phyloP scores from a whole-genome alignment of 1,140 invertebrate genomes.

The Heliconius eleuchia region DNA sequence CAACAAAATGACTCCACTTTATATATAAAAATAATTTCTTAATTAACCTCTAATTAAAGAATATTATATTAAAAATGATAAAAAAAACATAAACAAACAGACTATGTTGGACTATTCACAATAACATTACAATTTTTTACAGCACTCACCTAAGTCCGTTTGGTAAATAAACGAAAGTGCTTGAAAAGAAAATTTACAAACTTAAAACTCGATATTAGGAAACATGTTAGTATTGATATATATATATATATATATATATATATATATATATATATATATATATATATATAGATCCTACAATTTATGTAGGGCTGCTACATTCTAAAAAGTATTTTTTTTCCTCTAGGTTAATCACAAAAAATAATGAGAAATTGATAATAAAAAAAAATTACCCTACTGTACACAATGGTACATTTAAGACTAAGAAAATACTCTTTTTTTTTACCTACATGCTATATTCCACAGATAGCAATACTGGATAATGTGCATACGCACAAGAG shows the following conservation, averaged over 20 bases:
- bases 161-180: constrained; percentile 94
- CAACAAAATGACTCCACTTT: background rate
- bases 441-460: no score
- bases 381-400: no score
- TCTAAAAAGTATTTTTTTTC: no score
- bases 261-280: background rate
- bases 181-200: constrained; percentile 77
- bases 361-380: no score
- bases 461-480: no score
- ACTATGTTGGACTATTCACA: background rate
- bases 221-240: background rate
- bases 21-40: background rate
- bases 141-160: constrained; percentile 89
- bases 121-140: background rate
- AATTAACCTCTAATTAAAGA: background rate
- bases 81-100: background rate
- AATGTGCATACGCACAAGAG: no score
- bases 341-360: no score
- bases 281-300: no score
- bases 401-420: no score
- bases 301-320: no score
- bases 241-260: background rate
- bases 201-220: background rate
- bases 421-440: no score
- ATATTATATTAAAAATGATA: no score